Percentiles rank a stretch among this genome's conserved stretches.
phyloP scores from a whole-genome alignment of 2,113 vertebrate genomes.

The Vulpes vulpes region DNA sequence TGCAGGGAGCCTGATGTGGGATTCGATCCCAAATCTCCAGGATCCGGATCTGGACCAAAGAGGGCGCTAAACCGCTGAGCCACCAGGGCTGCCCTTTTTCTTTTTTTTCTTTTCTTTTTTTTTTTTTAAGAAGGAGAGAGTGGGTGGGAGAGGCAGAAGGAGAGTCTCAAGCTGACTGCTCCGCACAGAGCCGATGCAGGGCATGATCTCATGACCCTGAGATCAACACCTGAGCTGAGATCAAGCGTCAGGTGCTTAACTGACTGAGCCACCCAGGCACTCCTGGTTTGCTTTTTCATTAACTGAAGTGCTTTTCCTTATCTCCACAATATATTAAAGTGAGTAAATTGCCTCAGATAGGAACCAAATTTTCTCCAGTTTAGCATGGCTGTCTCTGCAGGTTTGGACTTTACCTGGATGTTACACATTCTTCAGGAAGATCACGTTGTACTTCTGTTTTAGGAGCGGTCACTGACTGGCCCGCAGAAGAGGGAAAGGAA shows the following conservation, averaged over 20 bases:
- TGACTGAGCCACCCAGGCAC: neutral
- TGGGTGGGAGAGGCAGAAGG: neutral
- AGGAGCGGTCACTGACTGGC: slow-evolving; percentile 79
- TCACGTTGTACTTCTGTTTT: neutral
- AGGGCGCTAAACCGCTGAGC: too few species aligned
- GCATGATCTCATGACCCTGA: neutral
- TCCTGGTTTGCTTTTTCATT: neutral
- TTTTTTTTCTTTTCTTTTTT: neutral
- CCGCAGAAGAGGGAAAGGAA: slow-evolving; percentile 85
- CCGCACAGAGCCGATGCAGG: rapidly evolving
- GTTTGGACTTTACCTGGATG: neutral
- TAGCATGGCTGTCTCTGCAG: neutral
- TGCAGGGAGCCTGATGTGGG: too few species aligned
- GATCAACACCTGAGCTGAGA: neutral
- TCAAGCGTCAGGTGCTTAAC: neutral
- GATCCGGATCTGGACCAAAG: too few species aligned
- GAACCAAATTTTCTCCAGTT: neutral
- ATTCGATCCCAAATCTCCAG: too few species aligned
- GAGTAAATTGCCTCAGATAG: neutral
- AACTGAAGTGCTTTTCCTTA: neutral
- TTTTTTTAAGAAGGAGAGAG: neutral
- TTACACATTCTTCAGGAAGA: neutral
- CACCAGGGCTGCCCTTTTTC: neutral
- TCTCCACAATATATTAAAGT: neutral
- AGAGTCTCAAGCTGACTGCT: neutral